Evolutionary conservation across 2,888 invertebrate genomes (phyloP), one percentile per base, ranked within the genome.

Genomic region (Tetramorium bicarinatum): DNA sequence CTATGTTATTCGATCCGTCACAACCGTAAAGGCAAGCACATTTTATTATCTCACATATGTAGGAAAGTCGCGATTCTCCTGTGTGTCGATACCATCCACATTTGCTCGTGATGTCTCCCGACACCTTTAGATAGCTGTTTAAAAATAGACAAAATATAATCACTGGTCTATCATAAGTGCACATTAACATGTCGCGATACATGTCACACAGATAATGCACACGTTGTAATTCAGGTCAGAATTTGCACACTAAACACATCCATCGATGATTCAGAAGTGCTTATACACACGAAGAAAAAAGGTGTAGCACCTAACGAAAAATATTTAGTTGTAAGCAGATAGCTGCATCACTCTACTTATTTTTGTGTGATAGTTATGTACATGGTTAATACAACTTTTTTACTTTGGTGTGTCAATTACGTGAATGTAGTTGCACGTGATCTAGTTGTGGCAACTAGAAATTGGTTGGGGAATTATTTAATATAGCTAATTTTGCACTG

Each of bases 1-100:
- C 84, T 88, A 1, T 82, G 83, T n/a, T 88, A 89, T 13, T 72
- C 83, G 3, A 38, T 72, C 18, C 11, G 7, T 9, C 18, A 15
- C 15, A 29, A 38, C 1, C 25, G 11, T 0, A 82, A 88, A 86
- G 83, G 86, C 21, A 83, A 84, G 82, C 69, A 49, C 1, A 25
- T 25, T 69, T 69, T 4, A 13, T 21, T 38, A 3, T 29, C 1
- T 8, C 11, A 18, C 3, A 47, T 47, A 25, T 59, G 11, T 9
- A 4, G 29, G 11, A 41, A 15, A 21, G 15, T 47, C 7, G 29
- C 9, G 2, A 13, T 13, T 21, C 0, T 21, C 21, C 0, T 61
- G 15, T 61, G 11, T 59, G n/a, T 21, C 7, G 1, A 75, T 38
- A 34, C 3, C 3, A 0, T 9, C 0, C 0, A 7, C 15, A 18